These are phyloP conservation scores for Synergus itoensis DNA, from an alignment of 2,888 invertebrate genomes.

Conservation along the genomic window DNA sequence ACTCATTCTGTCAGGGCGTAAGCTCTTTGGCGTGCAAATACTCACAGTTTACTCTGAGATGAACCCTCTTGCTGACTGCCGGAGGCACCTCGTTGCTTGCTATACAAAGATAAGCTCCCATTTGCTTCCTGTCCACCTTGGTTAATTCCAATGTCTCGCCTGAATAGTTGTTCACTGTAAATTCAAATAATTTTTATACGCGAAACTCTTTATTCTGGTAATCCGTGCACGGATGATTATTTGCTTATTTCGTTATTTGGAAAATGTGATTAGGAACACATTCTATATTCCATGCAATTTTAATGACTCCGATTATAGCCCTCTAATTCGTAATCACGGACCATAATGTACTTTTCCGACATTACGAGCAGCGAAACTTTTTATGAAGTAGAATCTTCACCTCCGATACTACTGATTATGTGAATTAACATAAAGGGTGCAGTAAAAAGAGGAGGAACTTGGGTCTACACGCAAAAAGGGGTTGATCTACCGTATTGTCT, in stretches of 20 bases:
- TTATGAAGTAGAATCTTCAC: conserved; percentile 24
- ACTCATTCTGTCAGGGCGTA: conserved; percentile 38
- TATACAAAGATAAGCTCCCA: conserved; percentile 88
- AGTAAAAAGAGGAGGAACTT: conserved; percentile 25
- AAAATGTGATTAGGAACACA: background rate
- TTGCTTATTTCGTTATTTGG: conserved; percentile 3
- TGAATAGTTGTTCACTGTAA: conserved; percentile 82
- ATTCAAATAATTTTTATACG: conserved; percentile 77
- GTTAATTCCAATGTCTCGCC: conserved; percentile 84
- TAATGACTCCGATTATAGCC: conserved; percentile 13
- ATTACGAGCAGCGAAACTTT: conserved; percentile 11
- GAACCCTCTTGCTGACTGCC: conserved; percentile 82
- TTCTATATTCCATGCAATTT: conserved; percentile 10
- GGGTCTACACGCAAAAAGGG: background rate
- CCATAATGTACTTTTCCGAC: conserved; percentile 10
- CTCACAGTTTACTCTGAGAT: conserved; percentile 85
- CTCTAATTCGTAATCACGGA: conserved; percentile 3
- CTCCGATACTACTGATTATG: conserved; percentile 31
- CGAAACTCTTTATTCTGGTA: conserved; percentile 44
- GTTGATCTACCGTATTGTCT: background rate
- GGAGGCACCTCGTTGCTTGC: conserved; percentile 88
- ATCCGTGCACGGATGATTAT: background rate
- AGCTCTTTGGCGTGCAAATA: conserved; percentile 68
- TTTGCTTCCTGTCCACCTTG: conserved; percentile 85
- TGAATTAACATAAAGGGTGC: conserved; percentile 30